Base-by-base conservation (phyloP, 2,888 invertebrate species). In the Macrophya annulata region DNA sequence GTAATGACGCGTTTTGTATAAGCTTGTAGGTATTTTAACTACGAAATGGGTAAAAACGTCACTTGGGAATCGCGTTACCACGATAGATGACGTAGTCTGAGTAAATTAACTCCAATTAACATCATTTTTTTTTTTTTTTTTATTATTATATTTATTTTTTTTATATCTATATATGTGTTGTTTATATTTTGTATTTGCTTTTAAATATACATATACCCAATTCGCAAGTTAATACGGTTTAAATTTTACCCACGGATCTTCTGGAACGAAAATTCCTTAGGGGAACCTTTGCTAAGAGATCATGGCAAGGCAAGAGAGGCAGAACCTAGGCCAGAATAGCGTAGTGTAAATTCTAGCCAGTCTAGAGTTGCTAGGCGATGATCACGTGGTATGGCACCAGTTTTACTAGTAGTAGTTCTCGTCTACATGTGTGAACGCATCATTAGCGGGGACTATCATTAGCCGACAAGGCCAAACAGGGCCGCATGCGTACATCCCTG, bases 371-470 rank as follows among this genome's bases (percentile, higher is more conserved):
- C 89, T 90, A 90, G 88, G 90, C 89, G 89, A 84, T 59, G 84
- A 12, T 85, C 87, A 88, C 87, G 88, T 88, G 88, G 89, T 86
- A 40, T 74, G 76, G 85, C 85, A 86, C 85, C 86, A 87, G 86
- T 88, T 10, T 31, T 37, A 31, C 25, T 74, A 9, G 72, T 68
- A 37, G 12, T 37, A 55, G 55, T 77, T 2, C 31, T 31, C 5
- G 89, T 86, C 89, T 89, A 89, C 88, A 89, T 89, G 90, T 90
- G 90, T 89, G 88, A 89, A 91, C 91, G 92, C 92, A 92, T 92
- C 92, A 93, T 93, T 93, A 93, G 92, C 91, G 90, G 87, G 83
- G 91, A 93, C 93, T 93, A 92, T 93, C 93, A 93, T 93, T 93
- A 93, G 93, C 91, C 91, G 90, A 87, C 92, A 92, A 92, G 92